Evolutionary conservation across 1,140 invertebrate species (phyloP).

Genomic region (Pygmarrhopalites habei): DNA sequence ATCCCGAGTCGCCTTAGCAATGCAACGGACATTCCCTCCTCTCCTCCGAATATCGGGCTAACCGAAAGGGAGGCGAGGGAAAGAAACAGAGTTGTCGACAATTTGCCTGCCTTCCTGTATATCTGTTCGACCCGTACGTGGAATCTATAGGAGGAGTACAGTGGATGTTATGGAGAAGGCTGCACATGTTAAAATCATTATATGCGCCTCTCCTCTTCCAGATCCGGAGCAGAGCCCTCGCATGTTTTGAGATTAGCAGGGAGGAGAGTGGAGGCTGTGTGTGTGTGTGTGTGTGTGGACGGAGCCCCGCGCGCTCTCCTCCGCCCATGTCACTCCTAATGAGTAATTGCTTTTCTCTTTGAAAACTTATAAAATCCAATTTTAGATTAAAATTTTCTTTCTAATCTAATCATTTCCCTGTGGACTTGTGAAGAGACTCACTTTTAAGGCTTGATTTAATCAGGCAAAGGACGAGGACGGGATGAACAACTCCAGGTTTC

Average conservation of each 20-base stretch:
- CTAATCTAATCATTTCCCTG: conserved; percentile 20
- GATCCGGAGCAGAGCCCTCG: neutral
- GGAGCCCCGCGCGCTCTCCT: no score
- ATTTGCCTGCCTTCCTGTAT: no score
- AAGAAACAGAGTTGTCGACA: no score
- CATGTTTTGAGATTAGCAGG: conserved; percentile 9
- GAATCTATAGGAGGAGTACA: no score
- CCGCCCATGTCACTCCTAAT: conserved; percentile 20
- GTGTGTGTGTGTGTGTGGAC: no score
- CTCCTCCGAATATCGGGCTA: no score
- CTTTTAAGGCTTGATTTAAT: conserved; percentile 14
- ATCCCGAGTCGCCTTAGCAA: no score
- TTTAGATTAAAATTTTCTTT: conserved; percentile 23
- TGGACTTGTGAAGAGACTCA: conserved; percentile 11
- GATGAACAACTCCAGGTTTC: neutral
- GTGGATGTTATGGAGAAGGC: no score
- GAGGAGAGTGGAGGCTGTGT: no score
- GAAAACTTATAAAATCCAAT: conserved; percentile 22
- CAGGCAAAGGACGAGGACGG: neutral
- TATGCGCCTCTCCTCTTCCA: neutral
- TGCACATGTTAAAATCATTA: neutral
- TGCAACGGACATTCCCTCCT: no score
- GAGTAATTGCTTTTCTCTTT: conserved; percentile 25
- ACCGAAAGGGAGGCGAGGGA: no score
- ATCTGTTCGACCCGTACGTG: no score